Base-by-base conservation (phyloP, 2,888 invertebrate species). In the Agrotis segetum region DNA sequence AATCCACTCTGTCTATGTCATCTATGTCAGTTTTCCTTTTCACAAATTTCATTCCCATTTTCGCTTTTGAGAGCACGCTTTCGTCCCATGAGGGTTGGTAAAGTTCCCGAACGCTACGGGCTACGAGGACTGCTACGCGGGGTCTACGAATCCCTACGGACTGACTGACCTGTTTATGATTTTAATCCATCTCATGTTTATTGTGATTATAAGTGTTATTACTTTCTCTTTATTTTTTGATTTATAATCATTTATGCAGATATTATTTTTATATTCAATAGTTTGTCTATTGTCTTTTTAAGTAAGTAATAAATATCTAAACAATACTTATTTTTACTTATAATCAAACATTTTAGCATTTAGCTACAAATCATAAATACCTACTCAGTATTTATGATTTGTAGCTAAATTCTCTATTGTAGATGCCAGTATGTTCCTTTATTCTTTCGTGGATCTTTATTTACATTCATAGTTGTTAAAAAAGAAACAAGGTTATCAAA, bases 401-500 rank as follows among this genome's bases (percentile, higher is more conserved):
- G 34, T 56, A 19, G 19, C 19, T 19, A 13, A 58, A 16, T 46
- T 67, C 9, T 67, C 21, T 4, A n/a, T 1, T 62, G 1, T 59
- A 58, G 6, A 29, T 61, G 17, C 1, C 16, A 55, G n/a, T 50
- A 53, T 52, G n/a, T 16, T 21, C 3, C 4, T 44, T 11, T 44
- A 29, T 29, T 72, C 49, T 49, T 3, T 49, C 11, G 50, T 29
- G 11, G n/a, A 14, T n/a, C 5, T 46, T 46, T 24, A 34, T 70
- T 17, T n/a, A 7, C 5, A 16, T 44, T 14, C 17, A 67, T 19
- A 59, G 13, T 29, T 29, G 5, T 60, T 73, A 46, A 14, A 46
- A 74, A 62, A 47, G 46, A 34, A 74, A 52, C 9, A 52, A 74
- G 16, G 52, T 34, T 14, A 46, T 19, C 24, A 53, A 67, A n/a